A percentile compares a stretch with the other conserved stretches of the same genome.
These are phyloP conservation scores for Crocidura indochinensis DNA, from an alignment of 2,797 vertebrate species.

Conservation along the genomic window DNA sequence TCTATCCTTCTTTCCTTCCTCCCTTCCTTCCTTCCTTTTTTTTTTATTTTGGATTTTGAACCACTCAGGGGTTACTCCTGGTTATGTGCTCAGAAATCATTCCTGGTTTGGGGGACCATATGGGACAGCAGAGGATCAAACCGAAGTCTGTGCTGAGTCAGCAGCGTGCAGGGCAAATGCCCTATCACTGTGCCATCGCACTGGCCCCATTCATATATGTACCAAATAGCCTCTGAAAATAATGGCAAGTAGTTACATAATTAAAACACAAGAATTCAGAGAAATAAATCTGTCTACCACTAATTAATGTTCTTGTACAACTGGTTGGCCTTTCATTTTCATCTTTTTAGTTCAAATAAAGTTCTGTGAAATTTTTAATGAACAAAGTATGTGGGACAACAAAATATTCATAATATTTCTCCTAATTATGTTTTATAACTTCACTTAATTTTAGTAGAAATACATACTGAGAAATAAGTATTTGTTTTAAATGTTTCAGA, in stretches of 20 bases:
- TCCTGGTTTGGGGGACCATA: too few species aligned
- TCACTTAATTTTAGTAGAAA: slow-evolving; percentile 53
- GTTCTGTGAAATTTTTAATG: not conserved
- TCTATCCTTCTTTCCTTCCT: not conserved
- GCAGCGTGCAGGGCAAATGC: too few species aligned
- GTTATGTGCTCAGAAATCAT: too few species aligned
- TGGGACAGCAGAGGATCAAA: too few species aligned
- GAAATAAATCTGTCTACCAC: not conserved
- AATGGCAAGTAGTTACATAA: not conserved
- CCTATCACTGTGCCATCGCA: too few species aligned
- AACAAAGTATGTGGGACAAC: not conserved
- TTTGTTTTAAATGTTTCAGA: slow-evolving; percentile 8
- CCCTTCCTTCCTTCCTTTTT: too few species aligned
- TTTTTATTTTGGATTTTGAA: too few species aligned
- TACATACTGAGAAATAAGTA: not conserved
- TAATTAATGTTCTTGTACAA: not conserved
- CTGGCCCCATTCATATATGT: too few species aligned
- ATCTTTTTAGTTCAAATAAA: not conserved
- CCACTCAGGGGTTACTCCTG: too few species aligned
- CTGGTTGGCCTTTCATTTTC: not conserved
- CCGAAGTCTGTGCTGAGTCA: too few species aligned
- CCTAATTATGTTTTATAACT: slow-evolving; percentile 28
- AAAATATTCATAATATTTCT: not conserved
- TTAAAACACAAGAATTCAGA: not conserved
- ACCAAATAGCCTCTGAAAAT: slow-evolving; percentile 7